phyloP scores from a whole-genome alignment of 2,113 vertebrate species.

The Gymnocephalus cernua region DNA sequence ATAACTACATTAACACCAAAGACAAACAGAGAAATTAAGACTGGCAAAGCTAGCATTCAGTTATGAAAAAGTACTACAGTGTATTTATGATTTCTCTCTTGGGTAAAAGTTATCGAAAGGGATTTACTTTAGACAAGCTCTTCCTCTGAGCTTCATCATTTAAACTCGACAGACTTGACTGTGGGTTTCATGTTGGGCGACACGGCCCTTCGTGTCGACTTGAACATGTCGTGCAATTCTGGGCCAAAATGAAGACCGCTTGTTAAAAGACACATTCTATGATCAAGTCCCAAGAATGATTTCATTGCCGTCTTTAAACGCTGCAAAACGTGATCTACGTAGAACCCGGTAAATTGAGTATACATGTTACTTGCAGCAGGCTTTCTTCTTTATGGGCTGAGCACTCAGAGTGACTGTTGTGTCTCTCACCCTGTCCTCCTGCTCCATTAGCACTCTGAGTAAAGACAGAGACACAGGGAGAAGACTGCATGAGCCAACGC shows the following conservation, averaged over 20 bases:
- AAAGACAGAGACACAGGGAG: conserved; percentile 31
- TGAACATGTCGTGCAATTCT: background rate
- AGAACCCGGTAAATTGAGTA: background rate
- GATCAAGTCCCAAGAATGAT: background rate
- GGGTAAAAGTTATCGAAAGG: background rate
- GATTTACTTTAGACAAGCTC: background rate
- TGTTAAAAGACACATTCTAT: background rate
- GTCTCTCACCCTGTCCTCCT: conserved; percentile 88
- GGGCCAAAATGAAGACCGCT: background rate
- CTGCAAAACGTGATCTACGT: background rate
- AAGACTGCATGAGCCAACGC: background rate
- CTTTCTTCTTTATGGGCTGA: conserved; percentile 83
- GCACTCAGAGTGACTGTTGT: conserved; percentile 84
- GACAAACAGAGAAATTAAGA: conserved; percentile 11
- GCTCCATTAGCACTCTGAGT: conserved; percentile 89
- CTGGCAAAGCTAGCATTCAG: background rate
- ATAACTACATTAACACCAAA: background rate
- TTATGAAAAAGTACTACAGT: conserved; percentile 14
- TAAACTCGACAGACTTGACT: background rate
- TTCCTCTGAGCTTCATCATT: background rate
- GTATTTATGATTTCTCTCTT: conserved; percentile 15
- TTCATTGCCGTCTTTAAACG: conserved; percentile 9
- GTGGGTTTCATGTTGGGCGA: background rate
- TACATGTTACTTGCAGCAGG: conserved; percentile 87
- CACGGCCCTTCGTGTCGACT: background rate